These are phyloP conservation scores for Thaumetopoea pityocampa DNA, from an alignment of 1,140 invertebrate genomes.

Conservation along the genomic window DNA sequence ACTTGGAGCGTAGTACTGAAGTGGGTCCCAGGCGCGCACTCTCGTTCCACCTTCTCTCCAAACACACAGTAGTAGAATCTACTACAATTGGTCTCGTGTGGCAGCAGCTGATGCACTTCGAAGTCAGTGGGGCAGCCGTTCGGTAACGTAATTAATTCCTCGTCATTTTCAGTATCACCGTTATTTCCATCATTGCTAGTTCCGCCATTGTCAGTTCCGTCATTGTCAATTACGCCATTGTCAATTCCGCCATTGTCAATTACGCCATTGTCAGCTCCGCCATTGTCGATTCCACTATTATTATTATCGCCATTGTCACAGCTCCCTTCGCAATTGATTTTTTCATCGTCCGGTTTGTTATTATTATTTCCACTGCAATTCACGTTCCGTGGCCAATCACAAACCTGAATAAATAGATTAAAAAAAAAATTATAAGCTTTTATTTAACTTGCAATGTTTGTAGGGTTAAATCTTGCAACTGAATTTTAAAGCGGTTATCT, in stretches of 20 bases:
- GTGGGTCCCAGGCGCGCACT: constrained; percentile 18
- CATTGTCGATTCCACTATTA: neutral
- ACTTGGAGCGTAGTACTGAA: constrained; percentile 18
- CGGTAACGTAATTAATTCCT: neutral
- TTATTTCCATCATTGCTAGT: neutral
- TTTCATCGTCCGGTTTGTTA: too few relatives aligned
- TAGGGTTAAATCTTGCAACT: too few relatives aligned
- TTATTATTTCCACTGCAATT: too few relatives aligned
- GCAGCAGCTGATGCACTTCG: constrained; percentile 33
- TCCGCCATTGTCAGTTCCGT: neutral
- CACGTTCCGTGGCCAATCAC: too few relatives aligned
- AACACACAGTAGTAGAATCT: constrained; percentile 73
- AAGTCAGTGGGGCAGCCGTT: constrained; percentile 34
- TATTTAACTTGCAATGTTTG: too few relatives aligned
- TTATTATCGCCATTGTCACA: neutral
- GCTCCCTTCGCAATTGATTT: too few relatives aligned
- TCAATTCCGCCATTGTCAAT: neutral
- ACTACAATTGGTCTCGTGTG: constrained; percentile 66
- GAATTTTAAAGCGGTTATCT: too few relatives aligned
- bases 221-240: neutral
- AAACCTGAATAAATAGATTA: too few relatives aligned
- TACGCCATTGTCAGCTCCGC: too few relatives aligned
- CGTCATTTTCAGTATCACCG: neutral
- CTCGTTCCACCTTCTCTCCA: constrained; percentile 34
- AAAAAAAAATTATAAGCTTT: too few relatives aligned